phyloP scores from a whole-genome alignment of 1,140 invertebrate genomes.

The Grapholita molesta region DNA sequence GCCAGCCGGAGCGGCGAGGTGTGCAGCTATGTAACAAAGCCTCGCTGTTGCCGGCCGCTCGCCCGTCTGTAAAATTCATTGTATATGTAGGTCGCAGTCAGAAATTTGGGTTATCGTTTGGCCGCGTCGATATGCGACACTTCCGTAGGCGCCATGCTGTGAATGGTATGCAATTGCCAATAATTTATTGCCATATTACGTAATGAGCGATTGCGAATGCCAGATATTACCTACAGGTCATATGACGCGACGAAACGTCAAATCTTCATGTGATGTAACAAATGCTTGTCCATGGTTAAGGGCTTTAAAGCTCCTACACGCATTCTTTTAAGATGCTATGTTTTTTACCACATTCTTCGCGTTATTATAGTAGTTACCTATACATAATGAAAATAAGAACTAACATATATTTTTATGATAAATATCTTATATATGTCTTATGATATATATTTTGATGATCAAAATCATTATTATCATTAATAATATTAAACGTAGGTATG shows the following conservation, averaged over 20 bases:
- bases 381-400: no score
- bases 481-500: slow-evolving; percentile 27
- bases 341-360: no score
- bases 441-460: no score
- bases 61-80: slow-evolving; percentile 48
- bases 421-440: no score
- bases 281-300: not conserved
- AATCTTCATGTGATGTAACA: slow-evolving; percentile 17
- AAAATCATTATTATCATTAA: no score
- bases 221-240: slow-evolving; percentile 43
- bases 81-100: slow-evolving; percentile 68
- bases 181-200: slow-evolving; percentile 54
- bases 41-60: slow-evolving; percentile 37
- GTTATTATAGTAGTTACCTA: no score
- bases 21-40: slow-evolving; percentile 29
- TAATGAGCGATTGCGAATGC: slow-evolving; percentile 45
- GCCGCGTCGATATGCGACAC: slow-evolving; percentile 70
- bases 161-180: slow-evolving; percentile 59
- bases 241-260: slow-evolving; percentile 33
- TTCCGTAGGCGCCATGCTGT: slow-evolving; percentile 55
- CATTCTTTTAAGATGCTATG: no score
- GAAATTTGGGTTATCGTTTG: slow-evolving; percentile 75
- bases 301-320: not conserved
- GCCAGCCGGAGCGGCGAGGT: slow-evolving; percentile 25
- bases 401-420: no score